Percentiles rank a stretch among this genome's conserved stretches.
These are phyloP conservation scores for Caradrina clavipalpis DNA, from an alignment of 2,888 invertebrate species.

Conservation along the genomic window DNA sequence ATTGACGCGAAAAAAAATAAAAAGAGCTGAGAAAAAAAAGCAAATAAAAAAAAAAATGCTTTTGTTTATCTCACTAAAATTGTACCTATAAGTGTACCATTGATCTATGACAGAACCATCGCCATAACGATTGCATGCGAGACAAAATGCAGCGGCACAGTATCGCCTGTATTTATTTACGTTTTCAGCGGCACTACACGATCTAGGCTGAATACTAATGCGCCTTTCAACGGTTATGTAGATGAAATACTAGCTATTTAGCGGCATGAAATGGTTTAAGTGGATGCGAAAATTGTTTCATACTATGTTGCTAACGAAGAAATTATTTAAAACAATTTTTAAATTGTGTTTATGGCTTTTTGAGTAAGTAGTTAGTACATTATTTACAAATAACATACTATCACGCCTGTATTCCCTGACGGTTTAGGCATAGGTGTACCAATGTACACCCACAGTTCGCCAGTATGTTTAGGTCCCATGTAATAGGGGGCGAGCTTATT, in stretches of 20 bases:
- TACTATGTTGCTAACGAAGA: not conserved
- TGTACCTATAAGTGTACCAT: not conserved
- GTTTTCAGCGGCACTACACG: slow-evolving; percentile 57
- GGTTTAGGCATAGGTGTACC: no score
- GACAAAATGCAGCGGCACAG: slow-evolving; percentile 62
- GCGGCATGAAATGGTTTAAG: slow-evolving; percentile 47
- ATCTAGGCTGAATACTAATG: slow-evolving; percentile 65
- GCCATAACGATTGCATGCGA: slow-evolving; percentile 64
- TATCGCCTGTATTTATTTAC: slow-evolving; percentile 58
- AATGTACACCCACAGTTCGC: no score
- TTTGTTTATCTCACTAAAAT: not conserved
- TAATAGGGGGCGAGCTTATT: no score
- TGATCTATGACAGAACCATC: slow-evolving; percentile 56
- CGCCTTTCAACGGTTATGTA: slow-evolving; percentile 58
- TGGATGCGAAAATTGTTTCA: slow-evolving; percentile 28
- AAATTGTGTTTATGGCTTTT: not conserved
- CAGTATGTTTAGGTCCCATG: no score
- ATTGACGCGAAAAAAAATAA: no score
- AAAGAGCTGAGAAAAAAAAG: no score
- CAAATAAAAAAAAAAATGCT: no score
- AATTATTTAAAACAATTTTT: not conserved
- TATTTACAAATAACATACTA: no score
- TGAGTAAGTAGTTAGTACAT: not conserved
- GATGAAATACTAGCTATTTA: slow-evolving; percentile 44
- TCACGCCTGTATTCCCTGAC: no score